These are phyloP conservation scores for Boloria euphrosyne DNA, from an alignment of 2,888 invertebrate genomes.

Conservation along the genomic window DNA sequence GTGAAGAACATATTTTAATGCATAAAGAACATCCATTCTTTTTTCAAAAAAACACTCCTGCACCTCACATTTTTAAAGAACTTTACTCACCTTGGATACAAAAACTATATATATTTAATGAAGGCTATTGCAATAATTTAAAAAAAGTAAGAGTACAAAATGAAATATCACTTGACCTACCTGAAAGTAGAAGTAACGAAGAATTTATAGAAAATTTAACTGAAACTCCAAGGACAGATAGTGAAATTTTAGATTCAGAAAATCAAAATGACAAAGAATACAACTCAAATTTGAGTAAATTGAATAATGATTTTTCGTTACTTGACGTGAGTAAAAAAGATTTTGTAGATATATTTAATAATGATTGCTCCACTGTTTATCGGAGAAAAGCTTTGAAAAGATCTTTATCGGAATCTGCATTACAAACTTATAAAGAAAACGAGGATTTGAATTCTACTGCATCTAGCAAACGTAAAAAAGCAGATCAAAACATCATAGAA, in stretches of 20 bases:
- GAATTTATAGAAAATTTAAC: neutral
- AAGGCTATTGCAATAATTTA: constrained; percentile 45
- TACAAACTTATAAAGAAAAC: constrained; percentile 45
- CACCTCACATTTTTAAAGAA: constrained; percentile 52
- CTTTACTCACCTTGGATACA: constrained; percentile 65
- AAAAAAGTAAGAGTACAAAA: constrained; percentile 19
- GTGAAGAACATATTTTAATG: neutral
- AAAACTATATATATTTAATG: constrained; percentile 56
- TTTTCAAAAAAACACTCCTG: neutral
- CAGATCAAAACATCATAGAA: constrained; percentile 48
- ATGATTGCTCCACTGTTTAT: neutral
- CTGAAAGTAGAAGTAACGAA: neutral
- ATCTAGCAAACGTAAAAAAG: constrained; percentile 60
- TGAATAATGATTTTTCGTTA: neutral
- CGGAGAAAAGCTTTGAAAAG: constrained; percentile 57
- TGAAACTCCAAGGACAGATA: neutral
- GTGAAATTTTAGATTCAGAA: neutral
- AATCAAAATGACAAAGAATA: neutral
- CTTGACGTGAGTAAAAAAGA: constrained; percentile 2
- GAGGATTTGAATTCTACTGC: constrained; percentile 23
- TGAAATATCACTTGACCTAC: neutral
- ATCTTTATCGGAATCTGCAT: constrained; percentile 70
- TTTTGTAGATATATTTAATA: neutral
- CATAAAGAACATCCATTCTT: neutral
- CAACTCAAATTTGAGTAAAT: neutral